Base-by-base conservation (phyloP, 2,888 invertebrate genomes). In the Pyrocoelia pectoralis region DNA sequence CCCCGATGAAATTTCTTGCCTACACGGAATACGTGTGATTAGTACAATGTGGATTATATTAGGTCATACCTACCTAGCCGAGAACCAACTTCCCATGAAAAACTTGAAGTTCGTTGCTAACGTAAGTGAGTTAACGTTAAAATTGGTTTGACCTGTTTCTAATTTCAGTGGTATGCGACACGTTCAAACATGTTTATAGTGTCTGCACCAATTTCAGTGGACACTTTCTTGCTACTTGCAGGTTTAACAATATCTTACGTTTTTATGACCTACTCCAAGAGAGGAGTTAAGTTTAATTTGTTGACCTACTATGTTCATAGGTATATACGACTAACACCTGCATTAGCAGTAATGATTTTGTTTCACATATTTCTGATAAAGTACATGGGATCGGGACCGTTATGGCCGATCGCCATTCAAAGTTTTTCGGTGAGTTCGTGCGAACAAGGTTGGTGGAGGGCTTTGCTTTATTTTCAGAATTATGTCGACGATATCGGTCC, bases 381-480 rank as follows among this genome's bases (percentile, higher is more conserved):
- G 8, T 81, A 83, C 69, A 54, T 84, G 33, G 83, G 83, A 1
- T 81, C 82, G 4, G 85, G 85, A 1, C 84, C 86, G 1, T 73
- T 81, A 14, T 86, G 85, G 85, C 69, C 75, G 1, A 17, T 80
- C 10, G 17, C 80, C 10, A 76, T 67, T 41, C 24, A 69, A 50
- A 5, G 1, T 1, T n/a, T n/a, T n/a, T 56, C 52, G 51, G 28
- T 67, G 38, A 55, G 65, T 8, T 52, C 38, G 13, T 84, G 83
- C 65, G 65, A 72, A 17, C 64, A 73, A 1, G 72, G 75, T 56
- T 83, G 83, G 83, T 83, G 83, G 82, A 60, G 75, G 9, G 75
- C 76, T 15, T 50, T 83, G 15, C 69, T 83, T 0, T 84, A 81
- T 63, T 66, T 82, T 14, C 80, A 82, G 63, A 83, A 83, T 70